Conservation (phyloP, 2,113 vertebrate genomes). For the Chrysemys picta region DNA sequence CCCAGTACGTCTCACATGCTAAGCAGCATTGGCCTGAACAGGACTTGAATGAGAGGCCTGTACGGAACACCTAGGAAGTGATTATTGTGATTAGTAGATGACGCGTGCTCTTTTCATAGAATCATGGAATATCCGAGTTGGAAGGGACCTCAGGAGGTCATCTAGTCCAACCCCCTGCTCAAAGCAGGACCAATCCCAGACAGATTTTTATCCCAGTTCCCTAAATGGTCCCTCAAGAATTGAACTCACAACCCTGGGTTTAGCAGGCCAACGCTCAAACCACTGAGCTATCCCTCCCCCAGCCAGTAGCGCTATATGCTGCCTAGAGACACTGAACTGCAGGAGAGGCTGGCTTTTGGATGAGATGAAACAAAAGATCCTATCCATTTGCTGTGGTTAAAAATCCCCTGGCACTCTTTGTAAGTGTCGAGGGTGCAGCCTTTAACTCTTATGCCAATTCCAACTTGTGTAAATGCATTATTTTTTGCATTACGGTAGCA, state of each 20-base stretch:
- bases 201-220: too few species aligned
- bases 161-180: too few species aligned
- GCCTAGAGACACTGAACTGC: accelerated
- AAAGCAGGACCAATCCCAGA: too few species aligned
- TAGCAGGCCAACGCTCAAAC: too few species aligned
- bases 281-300: too few species aligned
- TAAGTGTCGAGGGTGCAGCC: neutral
- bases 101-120: accelerated
- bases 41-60: accelerated
- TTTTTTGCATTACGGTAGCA: neutral
- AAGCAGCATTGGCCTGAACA: accelerated
- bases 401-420: neutral
- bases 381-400: accelerated
- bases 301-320: neutral
- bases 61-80: accelerated
- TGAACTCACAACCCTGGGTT: too few species aligned
- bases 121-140: too few species aligned
- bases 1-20: neutral
- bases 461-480: neutral
- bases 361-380: neutral
- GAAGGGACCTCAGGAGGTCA: too few species aligned
- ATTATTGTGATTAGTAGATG: accelerated
- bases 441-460: slow-evolving; percentile 11
- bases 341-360: neutral
- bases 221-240: too few species aligned